Base-by-base conservation (phyloP, 2,888 invertebrate genomes). In the Cheilosia soror region DNA sequence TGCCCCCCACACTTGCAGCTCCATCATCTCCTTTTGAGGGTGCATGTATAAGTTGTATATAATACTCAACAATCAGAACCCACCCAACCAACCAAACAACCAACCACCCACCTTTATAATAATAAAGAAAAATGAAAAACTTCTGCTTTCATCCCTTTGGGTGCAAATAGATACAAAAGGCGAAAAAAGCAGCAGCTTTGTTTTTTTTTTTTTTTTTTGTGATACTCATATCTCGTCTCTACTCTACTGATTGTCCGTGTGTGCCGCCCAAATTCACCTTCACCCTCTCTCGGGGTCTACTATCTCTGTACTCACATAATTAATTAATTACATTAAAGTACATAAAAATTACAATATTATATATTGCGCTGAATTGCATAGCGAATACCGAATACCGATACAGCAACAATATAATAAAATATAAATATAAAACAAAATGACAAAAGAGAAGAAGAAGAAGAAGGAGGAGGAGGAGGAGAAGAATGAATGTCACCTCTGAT, bases 401-500 rank as follows among this genome's bases (percentile, higher is more conserved):
- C 58, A 73, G 65, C 29, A 55, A 51, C 62, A 62, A 73, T 69
- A 58, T 68, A 68, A 71, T 68, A 71, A 15, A 69, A 47, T 7
- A 63, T 25, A 76, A 37, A 68, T 33, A 55, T 47, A 44, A 44
- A 20, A n/a, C 29, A 40, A 63, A 58, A 37, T n/a, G 58, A 44
- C 58, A 53, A 60, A 51, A 51, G 60, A 80, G 68, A 69, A 81
- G 57, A 49, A 80, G 57, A 49, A 80, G 60, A 51, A 55, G 33
- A 27, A 66, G 75, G 11, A 57, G 51, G 63, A 79, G 65, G 60
- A 76, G 49, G 66, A 72, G 62, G 51, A 57, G 44, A 62, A 68
- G 76, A 80, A 80, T 77, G 76, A 85, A 85, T 81, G 85, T 85
- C 85, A 85, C 85, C 85, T 85, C 85, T 81, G 85, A 85, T 85